Evolutionary conservation across 2,888 invertebrate genomes (phyloP).

Genomic region (Cistogaster globosa): DNA sequence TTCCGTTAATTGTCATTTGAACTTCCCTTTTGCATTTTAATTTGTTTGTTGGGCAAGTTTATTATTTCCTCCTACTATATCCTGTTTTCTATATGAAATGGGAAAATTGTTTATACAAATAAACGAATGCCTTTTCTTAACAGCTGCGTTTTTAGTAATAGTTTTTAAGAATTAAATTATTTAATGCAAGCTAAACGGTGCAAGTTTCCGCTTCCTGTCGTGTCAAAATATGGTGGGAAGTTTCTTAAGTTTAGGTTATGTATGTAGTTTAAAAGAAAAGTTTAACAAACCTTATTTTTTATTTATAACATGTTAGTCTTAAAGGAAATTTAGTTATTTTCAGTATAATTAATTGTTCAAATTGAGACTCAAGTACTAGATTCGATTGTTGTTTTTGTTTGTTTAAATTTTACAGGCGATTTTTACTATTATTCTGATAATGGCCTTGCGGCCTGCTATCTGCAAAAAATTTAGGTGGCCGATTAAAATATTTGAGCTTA

Average conservation of each 20-base stretch:
- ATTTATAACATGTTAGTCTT: no score
- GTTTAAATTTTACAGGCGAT: no score
- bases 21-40: conserved; percentile 26
- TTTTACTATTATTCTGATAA: no score
- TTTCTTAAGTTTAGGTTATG: background rate
- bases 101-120: conserved; percentile 16
- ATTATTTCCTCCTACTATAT: conserved; percentile 53
- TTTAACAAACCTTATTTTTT: background rate
- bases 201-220: conserved; percentile 43
- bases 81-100: conserved; percentile 13
- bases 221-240: background rate
- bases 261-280: background rate
- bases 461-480: no score
- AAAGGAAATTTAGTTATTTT: no score
- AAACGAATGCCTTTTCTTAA: conserved; percentile 13
- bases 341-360: no score
- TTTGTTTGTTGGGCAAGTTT: background rate
- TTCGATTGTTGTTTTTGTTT: no score
- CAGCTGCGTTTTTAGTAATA: background rate
- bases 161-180: background rate
- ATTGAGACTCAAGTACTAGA: no score
- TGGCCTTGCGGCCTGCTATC: no score
- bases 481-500: no score
- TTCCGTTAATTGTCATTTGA: conserved; percentile 67
- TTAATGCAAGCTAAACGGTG: conserved; percentile 14